These are phyloP conservation scores for Stenoptilia bipunctidactyla DNA, from an alignment of 2,888 invertebrate genomes.

Conservation along the genomic window DNA sequence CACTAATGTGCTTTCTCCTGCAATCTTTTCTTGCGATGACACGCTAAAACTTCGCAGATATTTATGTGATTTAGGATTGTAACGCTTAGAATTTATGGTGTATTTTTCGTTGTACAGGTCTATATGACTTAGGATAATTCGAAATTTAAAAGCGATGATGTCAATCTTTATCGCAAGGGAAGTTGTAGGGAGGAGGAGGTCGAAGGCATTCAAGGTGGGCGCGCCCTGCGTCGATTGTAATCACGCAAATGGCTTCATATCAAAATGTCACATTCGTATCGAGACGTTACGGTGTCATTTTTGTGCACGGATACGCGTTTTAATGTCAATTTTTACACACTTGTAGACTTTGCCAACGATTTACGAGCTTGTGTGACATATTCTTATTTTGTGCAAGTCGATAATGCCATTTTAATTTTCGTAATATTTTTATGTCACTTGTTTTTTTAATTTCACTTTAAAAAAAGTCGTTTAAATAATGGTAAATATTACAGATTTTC, in stretches of 20 bases:
- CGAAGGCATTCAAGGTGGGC: conserved; percentile 38
- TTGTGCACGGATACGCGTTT: conserved; percentile 21
- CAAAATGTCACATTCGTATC: conserved; percentile 64
- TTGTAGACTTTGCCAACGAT: too few species aligned
- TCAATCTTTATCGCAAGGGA: conserved; percentile 69
- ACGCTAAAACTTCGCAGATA: conserved; percentile 40
- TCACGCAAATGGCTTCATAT: conserved; percentile 68
- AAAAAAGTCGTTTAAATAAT: conserved; percentile 7
- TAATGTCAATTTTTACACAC: too few species aligned
- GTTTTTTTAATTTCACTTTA: too few species aligned
- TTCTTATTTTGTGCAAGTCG: too few species aligned
- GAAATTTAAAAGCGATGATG: conserved; percentile 54
- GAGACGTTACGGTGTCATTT: conserved; percentile 46
- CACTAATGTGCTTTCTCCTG: conserved; percentile 65
- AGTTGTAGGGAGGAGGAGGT: conserved; percentile 51
- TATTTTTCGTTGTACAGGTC: conserved; percentile 27
- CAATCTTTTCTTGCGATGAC: conserved; percentile 67
- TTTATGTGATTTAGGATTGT: conserved; percentile 29
- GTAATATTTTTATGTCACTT: too few species aligned
- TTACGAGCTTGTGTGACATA: too few species aligned
- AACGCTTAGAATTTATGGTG: conserved; percentile 26
- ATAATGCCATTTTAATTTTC: too few species aligned
- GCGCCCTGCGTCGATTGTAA: conserved; percentile 67
- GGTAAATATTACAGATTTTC: conserved; percentile 31
- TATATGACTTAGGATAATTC: conserved; percentile 53